Base-by-base conservation (phyloP, 2,797 vertebrate species). In the Danionella dracula region DNA sequence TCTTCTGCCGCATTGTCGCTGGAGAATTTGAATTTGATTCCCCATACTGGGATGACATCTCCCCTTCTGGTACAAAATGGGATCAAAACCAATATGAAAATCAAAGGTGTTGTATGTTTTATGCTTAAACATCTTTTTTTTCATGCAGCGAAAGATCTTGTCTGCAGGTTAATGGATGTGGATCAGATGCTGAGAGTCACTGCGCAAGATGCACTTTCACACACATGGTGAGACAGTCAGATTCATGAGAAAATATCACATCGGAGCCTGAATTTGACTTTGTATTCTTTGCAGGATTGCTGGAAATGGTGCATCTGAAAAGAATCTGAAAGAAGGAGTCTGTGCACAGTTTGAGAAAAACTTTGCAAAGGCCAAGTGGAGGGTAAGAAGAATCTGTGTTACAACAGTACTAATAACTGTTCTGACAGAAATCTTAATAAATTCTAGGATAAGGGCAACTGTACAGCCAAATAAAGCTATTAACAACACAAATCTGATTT, bases 301-400 rank as follows among this genome's bases (percentile, higher is more conserved):
- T 5, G 92, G 91, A 31, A 92, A 91, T 6, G 90, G 88, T 10
- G 92, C 92, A 9, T 91, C 90, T 0, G 92, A 93, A 81, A 93
- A 92, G 74, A 93, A 93, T 76, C 83, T 93, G 8, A 93, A 93
- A 74, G 91, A 85, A 34, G 92, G 91, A 1, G 92, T 93, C 44
- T 93, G 92, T 57, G 92, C 92, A 58, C 92, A 93, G 77, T 92
- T 93, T 78, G 89, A 93, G 83, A 93, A 93, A 82, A 93, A 93
- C 82, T 93, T 93, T 81, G 92, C 92, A 38, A 93, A 93, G 74
- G 92, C 92, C 72, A 93, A 93, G 48, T 93, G 92, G 92, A 83
- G 90, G 90, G 92, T 93, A 86, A 79, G 90, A 75, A 27, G 50
- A 64, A 23, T 53, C 54, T n/a, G n/a, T n/a, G n/a, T n/a, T n/a